phyloP scores from a whole-genome alignment of 2,797 vertebrate genomes.

The Sebastes matsubarae region DNA sequence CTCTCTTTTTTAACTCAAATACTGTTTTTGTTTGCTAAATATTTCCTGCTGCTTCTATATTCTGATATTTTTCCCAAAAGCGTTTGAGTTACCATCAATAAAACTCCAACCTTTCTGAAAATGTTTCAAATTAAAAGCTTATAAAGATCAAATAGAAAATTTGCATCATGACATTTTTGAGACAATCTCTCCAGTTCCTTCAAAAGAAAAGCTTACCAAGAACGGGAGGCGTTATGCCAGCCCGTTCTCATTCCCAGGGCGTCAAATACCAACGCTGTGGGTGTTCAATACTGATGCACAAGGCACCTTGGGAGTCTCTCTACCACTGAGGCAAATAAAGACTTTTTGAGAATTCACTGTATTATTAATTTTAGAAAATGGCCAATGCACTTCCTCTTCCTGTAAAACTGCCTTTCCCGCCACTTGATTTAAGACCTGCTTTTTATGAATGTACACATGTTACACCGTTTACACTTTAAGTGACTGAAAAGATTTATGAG shows the following conservation, averaged over 20 bases:
- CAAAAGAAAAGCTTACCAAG: background rate
- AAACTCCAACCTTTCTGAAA: background rate
- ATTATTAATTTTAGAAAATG: background rate
- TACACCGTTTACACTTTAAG: slow-evolving; percentile 36
- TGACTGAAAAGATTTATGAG: slow-evolving; percentile 32
- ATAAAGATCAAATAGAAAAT: background rate
- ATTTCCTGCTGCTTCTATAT: background rate
- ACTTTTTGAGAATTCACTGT: background rate
- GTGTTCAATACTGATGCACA: too few relatives aligned
- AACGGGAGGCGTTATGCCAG: background rate
- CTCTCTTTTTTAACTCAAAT: background rate
- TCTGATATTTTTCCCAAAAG: background rate
- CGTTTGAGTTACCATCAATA: background rate
- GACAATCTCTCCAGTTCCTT: background rate
- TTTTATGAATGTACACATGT: slow-evolving; percentile 13
- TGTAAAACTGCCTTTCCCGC: background rate
- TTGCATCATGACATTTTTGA: background rate
- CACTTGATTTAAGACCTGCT: slow-evolving; percentile 29
- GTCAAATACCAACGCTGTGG: background rate
- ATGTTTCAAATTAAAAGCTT: background rate
- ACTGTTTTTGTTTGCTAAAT: background rate
- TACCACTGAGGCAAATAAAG: background rate
- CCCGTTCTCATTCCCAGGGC: too few relatives aligned
- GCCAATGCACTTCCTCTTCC: background rate
- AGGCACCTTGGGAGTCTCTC: background rate